Evolutionary conservation across 2,888 invertebrate genomes (phyloP), one percentile per base, ranked within the genome.

Genomic region (Euclidia mi): DNA sequence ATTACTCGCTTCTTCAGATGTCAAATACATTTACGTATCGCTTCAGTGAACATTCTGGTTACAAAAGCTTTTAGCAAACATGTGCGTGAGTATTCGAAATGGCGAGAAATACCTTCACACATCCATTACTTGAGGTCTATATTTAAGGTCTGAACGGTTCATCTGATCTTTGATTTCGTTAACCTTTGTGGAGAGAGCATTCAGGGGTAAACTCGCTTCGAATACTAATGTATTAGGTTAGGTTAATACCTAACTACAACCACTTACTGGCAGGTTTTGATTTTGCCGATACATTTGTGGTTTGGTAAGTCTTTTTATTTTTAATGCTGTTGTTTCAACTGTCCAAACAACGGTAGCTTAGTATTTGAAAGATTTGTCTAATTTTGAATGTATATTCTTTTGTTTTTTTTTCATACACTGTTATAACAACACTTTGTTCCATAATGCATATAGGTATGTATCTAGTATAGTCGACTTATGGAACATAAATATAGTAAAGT

Each of bases 31-130:
- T 77, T 68, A 57, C 59, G 57, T 68, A 52, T 60, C 69, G 71
- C 64, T 68, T 69, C 70, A 73, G 34, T 74, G 76, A 77, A 56
- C 75, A 65, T 72, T 65, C 48, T 55, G 65, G 29, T 47, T 60
- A 68, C 53, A 70, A 81, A 81, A 78, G 84, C 81, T 80, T 77
- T 81, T 68, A 74, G 65, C 60, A 52, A 68, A 65, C 59, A 47
- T 38, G 52, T 56, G 48, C 51, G 50, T 38, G 63, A 58, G 56
- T 56, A 45, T 52, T 47, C 50, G 55, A 51, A 59, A 56, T 52
- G 58, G 47, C 10, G 20, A 15, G 28, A 42, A 53, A 51, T 46
- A 20, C 43, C 44, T 18, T 10, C 15, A 47, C 20, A 20, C 45
- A 42, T 56, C 50, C 47, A 57, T 75, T 70, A 61, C 49, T 66